Percentiles rank a stretch among this genome's conserved stretches.
Conservation (phyloP, 2,888 invertebrate species). For the Xestoiulus laeticollis region DNA sequence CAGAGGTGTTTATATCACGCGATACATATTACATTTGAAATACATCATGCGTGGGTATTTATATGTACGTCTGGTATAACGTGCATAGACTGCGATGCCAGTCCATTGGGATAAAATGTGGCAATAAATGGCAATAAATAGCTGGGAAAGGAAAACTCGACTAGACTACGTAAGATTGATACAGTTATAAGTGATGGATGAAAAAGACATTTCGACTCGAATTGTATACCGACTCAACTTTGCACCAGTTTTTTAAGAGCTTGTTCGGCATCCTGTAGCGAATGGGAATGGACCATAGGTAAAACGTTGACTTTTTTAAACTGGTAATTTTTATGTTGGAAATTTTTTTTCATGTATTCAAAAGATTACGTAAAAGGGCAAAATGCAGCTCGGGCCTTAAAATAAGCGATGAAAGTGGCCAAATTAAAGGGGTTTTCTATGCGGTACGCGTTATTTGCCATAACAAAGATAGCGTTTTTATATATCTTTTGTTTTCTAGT, state of each 20-base stretch:
- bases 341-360: neutral
- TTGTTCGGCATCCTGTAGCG: slow-evolving; percentile 28
- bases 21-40: slow-evolving; percentile 38
- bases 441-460: neutral
- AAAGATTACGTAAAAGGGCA: neutral
- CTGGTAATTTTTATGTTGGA: neutral
- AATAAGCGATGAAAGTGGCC: neutral
- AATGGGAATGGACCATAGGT: neutral
- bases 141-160: neutral
- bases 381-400: neutral
- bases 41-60: slow-evolving; percentile 17
- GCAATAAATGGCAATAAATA: slow-evolving; percentile 34
- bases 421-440: neutral
- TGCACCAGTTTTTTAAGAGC: neutral
- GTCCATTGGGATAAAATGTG: slow-evolving; percentile 30
- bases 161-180: slow-evolving; percentile 18
- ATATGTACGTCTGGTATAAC: neutral
- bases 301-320: neutral
- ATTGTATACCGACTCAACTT: slow-evolving; percentile 27
- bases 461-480: neutral
- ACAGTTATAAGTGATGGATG: slow-evolving; percentile 38
- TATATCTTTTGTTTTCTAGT: neutral
- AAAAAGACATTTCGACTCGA: neutral
- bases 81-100: slow-evolving; percentile 3
- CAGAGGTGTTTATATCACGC: slow-evolving; percentile 30